A percentile compares a stretch with the other conserved stretches of the same genome.
These are phyloP conservation scores for Drosophila albomicans DNA, from an alignment of 1,140 invertebrate species.

Conservation along the genomic window DNA sequence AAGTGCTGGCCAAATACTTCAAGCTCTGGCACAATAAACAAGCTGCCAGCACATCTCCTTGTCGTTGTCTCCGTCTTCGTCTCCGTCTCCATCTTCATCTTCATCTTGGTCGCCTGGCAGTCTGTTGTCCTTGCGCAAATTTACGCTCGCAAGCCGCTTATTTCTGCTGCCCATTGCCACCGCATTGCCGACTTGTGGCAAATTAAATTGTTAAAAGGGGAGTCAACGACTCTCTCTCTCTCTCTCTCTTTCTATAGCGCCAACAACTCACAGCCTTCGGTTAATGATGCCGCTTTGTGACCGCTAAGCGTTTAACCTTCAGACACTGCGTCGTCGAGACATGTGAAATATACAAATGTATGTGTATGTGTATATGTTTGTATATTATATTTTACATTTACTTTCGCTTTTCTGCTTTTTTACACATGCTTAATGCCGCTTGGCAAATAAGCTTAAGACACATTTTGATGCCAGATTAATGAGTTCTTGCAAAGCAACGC, in stretches of 20 bases:
- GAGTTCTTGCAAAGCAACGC: slow-evolving; percentile 57
- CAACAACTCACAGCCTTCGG: slow-evolving; percentile 42
- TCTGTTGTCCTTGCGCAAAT: slow-evolving; percentile 52
- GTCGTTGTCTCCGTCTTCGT: background rate
- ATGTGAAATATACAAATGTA: slow-evolving; percentile 24
- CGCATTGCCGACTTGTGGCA: slow-evolving; percentile 54
- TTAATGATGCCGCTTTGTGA: slow-evolving; percentile 79
- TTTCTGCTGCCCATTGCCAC: slow-evolving; percentile 53
- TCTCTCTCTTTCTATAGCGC: slow-evolving; percentile 2
- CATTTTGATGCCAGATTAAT: slow-evolving; percentile 72
- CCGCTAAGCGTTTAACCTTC: slow-evolving; percentile 77
- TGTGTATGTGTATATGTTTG: slow-evolving; percentile 19
- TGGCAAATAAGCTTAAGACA: slow-evolving; percentile 70
- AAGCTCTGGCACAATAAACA: slow-evolving; percentile 64
- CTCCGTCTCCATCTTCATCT: slow-evolving; percentile 5
- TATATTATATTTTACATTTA: slow-evolving; percentile 66
- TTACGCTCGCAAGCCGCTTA: slow-evolving; percentile 59
- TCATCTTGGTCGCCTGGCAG: slow-evolving; percentile 7
- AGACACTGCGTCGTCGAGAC: slow-evolving; percentile 51
- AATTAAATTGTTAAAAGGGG: slow-evolving; percentile 73
- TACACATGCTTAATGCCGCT: slow-evolving; percentile 65
- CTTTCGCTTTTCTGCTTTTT: slow-evolving; percentile 58
- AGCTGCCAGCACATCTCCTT: slow-evolving; percentile 44
- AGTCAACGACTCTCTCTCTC: background rate
- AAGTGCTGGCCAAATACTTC: slow-evolving; percentile 64